Evolutionary conservation across 2,888 invertebrate genomes (phyloP), one percentile per base, ranked within the genome.

Genomic region (Aproaerema taeniolella): DNA sequence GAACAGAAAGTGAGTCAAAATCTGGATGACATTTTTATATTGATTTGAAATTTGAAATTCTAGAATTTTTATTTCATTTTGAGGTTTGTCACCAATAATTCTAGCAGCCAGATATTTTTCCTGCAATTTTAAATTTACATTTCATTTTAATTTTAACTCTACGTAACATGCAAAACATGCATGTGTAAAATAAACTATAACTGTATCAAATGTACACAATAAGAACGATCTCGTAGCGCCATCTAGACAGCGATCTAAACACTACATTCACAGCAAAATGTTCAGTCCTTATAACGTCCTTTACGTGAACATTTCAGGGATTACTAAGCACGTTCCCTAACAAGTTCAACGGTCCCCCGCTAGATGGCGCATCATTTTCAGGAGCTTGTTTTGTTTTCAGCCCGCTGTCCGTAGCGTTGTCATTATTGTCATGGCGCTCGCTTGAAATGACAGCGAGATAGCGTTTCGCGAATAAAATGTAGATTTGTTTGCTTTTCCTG

Each of bases 321-420:
- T n/a, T n/a, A n/a, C n/a, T n/a, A n/a, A n/a, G n/a, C n/a, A n/a
- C n/a, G n/a, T n/a, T n/a, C n/a, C n/a, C n/a, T n/a, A n/a, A 12
- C 32, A 28, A 58, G 61, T 76, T 64, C 58, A 5, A 0, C 2
- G 0, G 0, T 2, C 1, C 3, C 12, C 45, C 45, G 41, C 53
- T 20, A 73, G 85, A 69, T 73, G 73, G 45, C 75, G n/a, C 58
- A 28, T n/a, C 31, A 17, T 42, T 52, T 53, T 52, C 50, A 48
- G 47, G 56, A 47, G 61, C 62, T 78, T 86, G 85, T 86, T 86
- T 86, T 85, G 85, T 83, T 86, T 82, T 86, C 81, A 76, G 79
- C 29, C n/a, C 37, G 12, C 14, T 60, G 58, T 64, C 59, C 57
- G 64, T 61, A 46, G 55, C 54, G 52, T 59, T 77, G 77, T 78